phyloP scores from a whole-genome alignment of 2,797 vertebrate species.

The Chromobotia macracanthus region DNA sequence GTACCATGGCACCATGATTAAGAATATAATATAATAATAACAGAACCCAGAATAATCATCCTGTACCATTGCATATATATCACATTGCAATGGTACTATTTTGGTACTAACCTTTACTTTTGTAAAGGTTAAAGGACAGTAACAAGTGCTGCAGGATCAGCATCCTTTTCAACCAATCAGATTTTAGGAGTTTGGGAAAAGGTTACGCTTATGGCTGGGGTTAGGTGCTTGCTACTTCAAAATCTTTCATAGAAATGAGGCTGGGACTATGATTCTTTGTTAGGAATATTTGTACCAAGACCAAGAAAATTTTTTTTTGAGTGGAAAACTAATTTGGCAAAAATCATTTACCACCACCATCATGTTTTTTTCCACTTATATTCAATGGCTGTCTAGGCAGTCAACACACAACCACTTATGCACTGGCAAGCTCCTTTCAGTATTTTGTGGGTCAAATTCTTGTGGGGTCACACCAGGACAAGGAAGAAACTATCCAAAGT shows the following conservation, averaged over 20 bases:
- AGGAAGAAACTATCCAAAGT: constrained; percentile 42
- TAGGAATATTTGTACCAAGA: not conserved
- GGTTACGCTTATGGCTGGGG: not conserved
- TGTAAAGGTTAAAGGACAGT: too few species aligned
- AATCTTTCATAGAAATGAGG: not conserved
- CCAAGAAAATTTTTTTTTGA: not conserved
- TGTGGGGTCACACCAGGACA: constrained; percentile 50
- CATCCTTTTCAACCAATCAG: too few species aligned
- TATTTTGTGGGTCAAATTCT: constrained; percentile 47
- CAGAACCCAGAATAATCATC: too few species aligned
- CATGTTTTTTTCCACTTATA: constrained; percentile 24
- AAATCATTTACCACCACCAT: constrained; percentile 46
- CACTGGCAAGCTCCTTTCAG: constrained; percentile 40
- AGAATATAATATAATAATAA: too few species aligned
- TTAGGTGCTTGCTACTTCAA: not conserved
- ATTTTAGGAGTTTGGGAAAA: not conserved
- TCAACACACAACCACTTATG: constrained; percentile 31
- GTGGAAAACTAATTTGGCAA: constrained; percentile 5
- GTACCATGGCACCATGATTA: not conserved
- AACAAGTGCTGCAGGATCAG: too few species aligned
- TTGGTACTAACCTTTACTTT: too few species aligned
- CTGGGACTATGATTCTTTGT: not conserved
- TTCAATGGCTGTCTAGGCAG: constrained; percentile 35
- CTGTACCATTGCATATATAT: too few species aligned
- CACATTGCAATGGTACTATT: too few species aligned